Base-by-base conservation (phyloP, 2,797 vertebrate species). In the Melopsittacus undulatus region DNA sequence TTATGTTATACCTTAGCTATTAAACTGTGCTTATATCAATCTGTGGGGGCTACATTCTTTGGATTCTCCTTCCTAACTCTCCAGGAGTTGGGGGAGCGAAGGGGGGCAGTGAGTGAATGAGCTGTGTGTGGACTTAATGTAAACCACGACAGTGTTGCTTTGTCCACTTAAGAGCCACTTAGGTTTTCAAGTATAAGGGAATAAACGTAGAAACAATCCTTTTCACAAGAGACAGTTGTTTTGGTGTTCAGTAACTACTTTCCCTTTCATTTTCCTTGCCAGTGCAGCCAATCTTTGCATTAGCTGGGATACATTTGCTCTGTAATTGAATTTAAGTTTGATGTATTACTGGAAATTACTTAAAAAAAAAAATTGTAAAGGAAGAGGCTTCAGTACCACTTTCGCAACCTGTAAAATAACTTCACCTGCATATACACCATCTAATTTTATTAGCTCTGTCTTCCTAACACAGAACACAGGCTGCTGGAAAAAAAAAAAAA, bases 241-340 rank as follows among this genome's bases (percentile, higher is more conserved):
- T 24, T 38, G n/a, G 13, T 66, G 23, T 69, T 72, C 61, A 67
- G 10, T 49, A 87, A 59, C 36, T 42, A 1, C 49, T 27, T 62
- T n/a, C n/a, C n/a, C n/a, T n/a, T n/a, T 74, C 57, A 67, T 90
- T 61, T 43, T 77, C 30, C 59, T 78, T 72, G 45, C 67, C 38
- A 73, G 29, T 21, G 74, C 57, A 93, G 74, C 34, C 87, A 89
- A 6, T 83, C 73, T 89, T 93, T 88, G 62, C 75, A 80, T 95
- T 91, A 94, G 32, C 77, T 78, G 77, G 82, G 45, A 93, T 92
- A 38, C 40, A 96, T 94, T 96, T 94, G 68, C 57, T 95, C 94
- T 90, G 72, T 95, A 97, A 96, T 92, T 95, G 72, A 88, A 85
- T 95, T 96, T 91, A 64, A 76, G 34, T 92, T 94, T 91, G 96